These are phyloP conservation scores for Eupithecia exiguata DNA, from an alignment of 2,888 invertebrate species.

Conservation along the genomic window DNA sequence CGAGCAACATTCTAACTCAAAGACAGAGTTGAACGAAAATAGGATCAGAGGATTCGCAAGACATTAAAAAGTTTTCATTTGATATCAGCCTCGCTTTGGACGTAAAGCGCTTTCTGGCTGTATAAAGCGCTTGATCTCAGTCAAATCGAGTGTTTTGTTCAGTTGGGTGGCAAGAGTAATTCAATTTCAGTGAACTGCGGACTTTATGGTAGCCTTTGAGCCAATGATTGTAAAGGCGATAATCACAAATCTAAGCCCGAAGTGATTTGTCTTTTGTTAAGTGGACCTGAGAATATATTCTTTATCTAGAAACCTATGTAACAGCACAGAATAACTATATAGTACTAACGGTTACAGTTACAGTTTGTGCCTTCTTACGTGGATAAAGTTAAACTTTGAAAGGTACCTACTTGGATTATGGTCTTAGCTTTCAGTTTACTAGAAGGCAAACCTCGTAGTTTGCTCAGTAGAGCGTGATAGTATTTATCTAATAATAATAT, in stretches of 20 bases:
- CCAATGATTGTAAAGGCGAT: conserved; percentile 18
- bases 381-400: background rate
- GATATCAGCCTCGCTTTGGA: conserved; percentile 44
- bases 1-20: conserved; percentile 10
- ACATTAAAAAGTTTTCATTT: conserved; percentile 32
- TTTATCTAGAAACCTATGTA: background rate
- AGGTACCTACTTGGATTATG: too few relatives aligned
- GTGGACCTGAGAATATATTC: background rate
- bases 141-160: conserved; percentile 70
- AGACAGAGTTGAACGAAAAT: conserved; percentile 14
- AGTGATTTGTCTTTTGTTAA: conserved; percentile 12
- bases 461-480: background rate
- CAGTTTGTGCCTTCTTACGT: background rate
- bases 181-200: conserved; percentile 45
- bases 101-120: conserved; percentile 39
- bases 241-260: conserved; percentile 17
- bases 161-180: conserved; percentile 52
- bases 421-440: background rate
- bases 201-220: conserved; percentile 16
- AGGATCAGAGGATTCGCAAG: conserved; percentile 12
- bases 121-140: conserved; percentile 57
- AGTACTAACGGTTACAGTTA: too few relatives aligned
- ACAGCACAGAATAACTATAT: too few relatives aligned
- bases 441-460: background rate
- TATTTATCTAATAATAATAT: too few relatives aligned